phyloP scores from a whole-genome alignment of 2,888 invertebrate species.

The Adela reaumurella region DNA sequence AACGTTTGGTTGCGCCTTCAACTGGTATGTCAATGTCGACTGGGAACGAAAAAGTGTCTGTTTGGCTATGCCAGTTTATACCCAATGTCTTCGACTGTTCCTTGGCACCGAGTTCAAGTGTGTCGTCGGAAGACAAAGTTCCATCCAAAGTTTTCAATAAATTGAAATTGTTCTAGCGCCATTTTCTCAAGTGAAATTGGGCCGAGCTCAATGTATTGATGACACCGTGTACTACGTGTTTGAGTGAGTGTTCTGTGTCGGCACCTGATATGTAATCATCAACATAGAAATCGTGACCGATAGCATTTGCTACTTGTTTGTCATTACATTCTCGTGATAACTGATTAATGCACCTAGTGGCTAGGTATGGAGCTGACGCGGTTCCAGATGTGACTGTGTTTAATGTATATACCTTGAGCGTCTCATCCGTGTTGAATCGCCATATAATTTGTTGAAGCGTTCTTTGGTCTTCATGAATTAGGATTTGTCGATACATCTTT shows the following conservation, averaged over 20 bases:
- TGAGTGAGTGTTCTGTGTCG: not conserved
- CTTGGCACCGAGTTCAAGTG: not conserved
- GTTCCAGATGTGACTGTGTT: constrained; percentile 2
- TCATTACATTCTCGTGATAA: not conserved
- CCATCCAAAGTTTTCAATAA: not conserved
- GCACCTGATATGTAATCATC: not conserved
- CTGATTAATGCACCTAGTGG: not conserved
- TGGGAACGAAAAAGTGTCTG: not conserved
- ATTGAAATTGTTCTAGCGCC: not conserved
- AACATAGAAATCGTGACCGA: constrained; percentile 1
- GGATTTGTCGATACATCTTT: constrained; percentile 9
- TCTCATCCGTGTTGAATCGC: constrained; percentile 1
- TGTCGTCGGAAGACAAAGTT: not conserved
- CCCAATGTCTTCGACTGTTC: not conserved
- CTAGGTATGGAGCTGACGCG: not conserved
- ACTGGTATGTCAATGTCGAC: not conserved
- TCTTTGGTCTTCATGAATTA: constrained; percentile 5
- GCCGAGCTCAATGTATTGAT: not conserved
- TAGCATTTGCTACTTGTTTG: not conserved
- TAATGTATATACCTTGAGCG: not conserved
- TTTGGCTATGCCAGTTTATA: not conserved
- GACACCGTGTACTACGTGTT: not conserved
- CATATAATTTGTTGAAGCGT: constrained; percentile 8
- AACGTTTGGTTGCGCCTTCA: not conserved
- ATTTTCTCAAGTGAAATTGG: not conserved